phyloP scores from a whole-genome alignment of 2,888 invertebrate genomes.

The Lasioglossum morio region DNA sequence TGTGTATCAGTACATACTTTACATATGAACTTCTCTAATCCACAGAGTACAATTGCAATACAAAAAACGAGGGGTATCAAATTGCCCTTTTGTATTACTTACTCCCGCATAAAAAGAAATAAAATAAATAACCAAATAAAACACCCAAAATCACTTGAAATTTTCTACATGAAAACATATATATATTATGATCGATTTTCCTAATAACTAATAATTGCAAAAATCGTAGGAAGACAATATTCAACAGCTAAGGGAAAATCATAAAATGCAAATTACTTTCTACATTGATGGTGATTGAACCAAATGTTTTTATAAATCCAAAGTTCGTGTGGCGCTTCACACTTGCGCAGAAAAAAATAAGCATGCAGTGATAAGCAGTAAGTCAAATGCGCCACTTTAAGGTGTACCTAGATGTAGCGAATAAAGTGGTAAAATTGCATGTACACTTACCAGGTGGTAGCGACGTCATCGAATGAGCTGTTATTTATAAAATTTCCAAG shows the following conservation, averaged over 20 bases:
- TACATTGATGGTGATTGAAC: neutral
- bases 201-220: too few species aligned
- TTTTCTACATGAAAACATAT: too few species aligned
- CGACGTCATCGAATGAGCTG: slow-evolving; percentile 67
- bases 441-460: slow-evolving; percentile 11
- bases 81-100: neutral
- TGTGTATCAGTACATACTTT: neutral
- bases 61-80: too few species aligned
- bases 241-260: neutral
- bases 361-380: neutral
- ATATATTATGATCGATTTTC: too few species aligned
- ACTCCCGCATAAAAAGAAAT: neutral
- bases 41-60: too few species aligned
- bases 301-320: too few species aligned
- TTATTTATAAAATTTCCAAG: slow-evolving; percentile 72
- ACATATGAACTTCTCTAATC: too few species aligned
- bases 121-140: too few species aligned
- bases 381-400: neutral
- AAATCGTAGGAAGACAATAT: neutral
- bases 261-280: neutral
- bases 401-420: slow-evolving; percentile 15
- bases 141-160: neutral
- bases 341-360: neutral
- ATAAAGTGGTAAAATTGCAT: slow-evolving; percentile 13
- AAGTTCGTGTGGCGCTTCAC: neutral